Evolutionary conservation across 2,113 vertebrate species (phyloP).

Genomic region (Lethenteron reissneri): DNA sequence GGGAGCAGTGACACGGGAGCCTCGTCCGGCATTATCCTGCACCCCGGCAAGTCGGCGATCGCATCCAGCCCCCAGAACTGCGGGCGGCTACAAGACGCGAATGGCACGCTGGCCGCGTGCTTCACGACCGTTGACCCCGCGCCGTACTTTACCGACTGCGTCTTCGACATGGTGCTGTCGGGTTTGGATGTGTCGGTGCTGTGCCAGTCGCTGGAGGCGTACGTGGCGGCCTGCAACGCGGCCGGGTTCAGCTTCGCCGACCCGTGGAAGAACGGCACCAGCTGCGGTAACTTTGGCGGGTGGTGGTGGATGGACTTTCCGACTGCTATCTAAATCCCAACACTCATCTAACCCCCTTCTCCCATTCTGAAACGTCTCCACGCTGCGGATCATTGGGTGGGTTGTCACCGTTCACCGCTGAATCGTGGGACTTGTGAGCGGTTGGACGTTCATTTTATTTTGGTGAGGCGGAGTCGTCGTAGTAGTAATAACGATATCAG

Average conservation of each 20-base stretch:
- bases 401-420: too few species aligned
- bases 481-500: too few species aligned
- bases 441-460: too few species aligned
- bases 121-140: background rate
- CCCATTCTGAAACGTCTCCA: too few species aligned
- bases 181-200: background rate
- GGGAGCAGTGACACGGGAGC: too few species aligned
- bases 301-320: too few species aligned
- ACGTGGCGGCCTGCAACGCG: background rate
- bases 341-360: too few species aligned
- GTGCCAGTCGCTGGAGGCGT: conserved; percentile 1
- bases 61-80: background rate
- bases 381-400: too few species aligned
- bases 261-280: background rate
- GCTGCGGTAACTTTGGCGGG: background rate
- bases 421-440: too few species aligned
- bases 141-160: background rate
- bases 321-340: too few species aligned
- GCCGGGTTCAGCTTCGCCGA: background rate
- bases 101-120: background rate
- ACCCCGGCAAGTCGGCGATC: background rate
- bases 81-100: background rate
- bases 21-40: background rate
- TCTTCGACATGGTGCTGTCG: background rate
- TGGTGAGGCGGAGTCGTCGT: too few species aligned